Evolutionary conservation across 2,888 invertebrate genomes (phyloP).

Genomic region (Aphidoletes aphidimyza): DNA sequence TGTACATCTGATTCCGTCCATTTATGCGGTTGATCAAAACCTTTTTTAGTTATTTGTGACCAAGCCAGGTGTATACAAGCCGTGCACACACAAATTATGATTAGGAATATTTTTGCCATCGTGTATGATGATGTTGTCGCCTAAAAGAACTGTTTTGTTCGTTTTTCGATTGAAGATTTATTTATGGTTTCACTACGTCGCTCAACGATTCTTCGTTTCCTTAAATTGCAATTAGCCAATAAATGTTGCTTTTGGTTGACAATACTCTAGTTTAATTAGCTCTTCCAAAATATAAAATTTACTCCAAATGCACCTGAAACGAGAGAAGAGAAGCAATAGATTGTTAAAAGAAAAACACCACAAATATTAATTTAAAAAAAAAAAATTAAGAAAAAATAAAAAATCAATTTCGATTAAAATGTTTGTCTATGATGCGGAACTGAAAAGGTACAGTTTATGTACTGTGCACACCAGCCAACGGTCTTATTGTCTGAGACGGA

Average conservation of each 20-base stretch:
- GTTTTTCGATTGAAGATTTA: too few species aligned
- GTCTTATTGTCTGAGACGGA: too few species aligned
- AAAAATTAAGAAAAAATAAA: background rate
- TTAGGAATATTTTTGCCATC: background rate
- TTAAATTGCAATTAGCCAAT: background rate
- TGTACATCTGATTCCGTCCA: background rate
- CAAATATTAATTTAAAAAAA: background rate
- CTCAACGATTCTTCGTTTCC: background rate
- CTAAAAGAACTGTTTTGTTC: too few species aligned
- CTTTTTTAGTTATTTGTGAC: background rate
- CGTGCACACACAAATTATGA: constrained; percentile 17
- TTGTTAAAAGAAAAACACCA: background rate
- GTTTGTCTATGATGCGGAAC: background rate
- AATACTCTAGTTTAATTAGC: background rate
- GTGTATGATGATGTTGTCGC: background rate
- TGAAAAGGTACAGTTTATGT: too few species aligned
- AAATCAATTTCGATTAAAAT: too few species aligned
- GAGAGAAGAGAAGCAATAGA: background rate
- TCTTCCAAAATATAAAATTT: background rate
- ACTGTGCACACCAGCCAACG: too few species aligned
- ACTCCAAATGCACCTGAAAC: background rate
- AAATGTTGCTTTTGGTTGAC: background rate
- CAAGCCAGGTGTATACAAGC: constrained; percentile 10
- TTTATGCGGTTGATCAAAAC: background rate
- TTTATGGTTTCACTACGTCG: too few species aligned